A percentile compares a stretch with the other conserved stretches of the same genome.
phyloP scores from a whole-genome alignment of 2,113 vertebrate genomes.

The Rhagologus leucostigma region DNA sequence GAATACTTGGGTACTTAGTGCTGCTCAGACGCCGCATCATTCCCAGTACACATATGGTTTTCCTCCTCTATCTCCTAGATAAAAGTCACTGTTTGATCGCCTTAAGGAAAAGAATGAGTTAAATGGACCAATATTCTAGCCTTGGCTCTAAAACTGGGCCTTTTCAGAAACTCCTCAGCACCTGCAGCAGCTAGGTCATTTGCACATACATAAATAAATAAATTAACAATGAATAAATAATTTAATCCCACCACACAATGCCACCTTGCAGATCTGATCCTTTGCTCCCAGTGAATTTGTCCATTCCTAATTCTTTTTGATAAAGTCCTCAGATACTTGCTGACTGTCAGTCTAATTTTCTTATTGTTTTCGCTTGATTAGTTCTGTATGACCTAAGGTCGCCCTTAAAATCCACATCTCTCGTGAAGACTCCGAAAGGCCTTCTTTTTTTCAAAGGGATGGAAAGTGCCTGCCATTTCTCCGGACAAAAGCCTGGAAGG shows the following conservation, averaged over 20 bases:
- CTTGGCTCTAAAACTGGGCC: slow-evolving; percentile 72
- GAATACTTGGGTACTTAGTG: slow-evolving; percentile 59
- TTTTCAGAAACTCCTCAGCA: slow-evolving; percentile 78
- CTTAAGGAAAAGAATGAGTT: slow-evolving; percentile 82
- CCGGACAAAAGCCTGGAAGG: slow-evolving; percentile 81
- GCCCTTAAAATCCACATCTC: slow-evolving; percentile 85
- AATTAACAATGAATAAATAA: slow-evolving; percentile 89
- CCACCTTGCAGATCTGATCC: slow-evolving; percentile 78
- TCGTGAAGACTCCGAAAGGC: slow-evolving; percentile 78
- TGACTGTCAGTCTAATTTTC: slow-evolving; percentile 83
- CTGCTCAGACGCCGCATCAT: slow-evolving; percentile 37
- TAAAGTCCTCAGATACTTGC: slow-evolving; percentile 85
- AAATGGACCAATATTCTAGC: slow-evolving; percentile 81
- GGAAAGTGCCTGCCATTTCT: slow-evolving; percentile 78
- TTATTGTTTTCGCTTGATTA: slow-evolving; percentile 87
- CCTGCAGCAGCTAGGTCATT: slow-evolving; percentile 80
- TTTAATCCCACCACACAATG: slow-evolving; percentile 78
- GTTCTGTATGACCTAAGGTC: slow-evolving; percentile 86
- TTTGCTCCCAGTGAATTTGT: slow-evolving; percentile 75
- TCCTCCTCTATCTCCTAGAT: slow-evolving; percentile 69
- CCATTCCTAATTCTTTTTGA: slow-evolving; percentile 80
- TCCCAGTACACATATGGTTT: slow-evolving; percentile 64
- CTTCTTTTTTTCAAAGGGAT: slow-evolving; percentile 74
- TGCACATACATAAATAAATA: slow-evolving; percentile 85
- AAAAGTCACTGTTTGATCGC: slow-evolving; percentile 80